Base-by-base conservation (phyloP, 2,113 vertebrate genomes). In the Cervus canadensis region DNA sequence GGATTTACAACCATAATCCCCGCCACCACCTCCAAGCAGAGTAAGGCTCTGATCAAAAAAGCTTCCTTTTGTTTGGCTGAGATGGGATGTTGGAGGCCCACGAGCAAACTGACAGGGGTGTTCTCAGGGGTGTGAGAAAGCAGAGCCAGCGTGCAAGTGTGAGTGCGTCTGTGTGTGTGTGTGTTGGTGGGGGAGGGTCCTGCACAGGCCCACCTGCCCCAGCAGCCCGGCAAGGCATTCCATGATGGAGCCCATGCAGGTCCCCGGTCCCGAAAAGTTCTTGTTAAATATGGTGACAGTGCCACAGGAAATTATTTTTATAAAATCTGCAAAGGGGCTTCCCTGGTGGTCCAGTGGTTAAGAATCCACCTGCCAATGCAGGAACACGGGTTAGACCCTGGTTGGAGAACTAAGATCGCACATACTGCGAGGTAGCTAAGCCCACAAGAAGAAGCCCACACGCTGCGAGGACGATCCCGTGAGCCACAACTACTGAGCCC, bases 181-280 rank as follows among this genome's bases (percentile, higher is more conserved):
- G 16, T 30, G 36, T 43, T 6, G 1, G 52, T 4, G 36, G 7
- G 1, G 33, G 23, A 19, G 16, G 3, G 8, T 21, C 60, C 64
- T 28, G 5, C n/a, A 43, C 6, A 12, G 8, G 36, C 2, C 26
- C n/a, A 25, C 40, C 23, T 3, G 13, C 2, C 8, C 33, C 2
- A 57, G 74, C 3, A 13, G 26, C 43, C 26, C 0, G 0, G 13
- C 14, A 5, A 17, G 19, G 43, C 1, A 2, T 26, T 71, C 59
- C 48, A 79, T 0, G n/a, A n/a, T 56, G 40, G 45, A 43, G 23
- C 40, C 50, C 7, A 3, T 1, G 11, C 21, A 90, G 50, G 48
- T 33, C 60, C 16, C 16, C 0, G 0, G 16, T 52, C 17, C 56
- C 30, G 5, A 88, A 91, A 59, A 28, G 6, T 52, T 86, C 89